phyloP scores from a whole-genome alignment of 2,888 invertebrate species.

The Idaea dimidiata region DNA sequence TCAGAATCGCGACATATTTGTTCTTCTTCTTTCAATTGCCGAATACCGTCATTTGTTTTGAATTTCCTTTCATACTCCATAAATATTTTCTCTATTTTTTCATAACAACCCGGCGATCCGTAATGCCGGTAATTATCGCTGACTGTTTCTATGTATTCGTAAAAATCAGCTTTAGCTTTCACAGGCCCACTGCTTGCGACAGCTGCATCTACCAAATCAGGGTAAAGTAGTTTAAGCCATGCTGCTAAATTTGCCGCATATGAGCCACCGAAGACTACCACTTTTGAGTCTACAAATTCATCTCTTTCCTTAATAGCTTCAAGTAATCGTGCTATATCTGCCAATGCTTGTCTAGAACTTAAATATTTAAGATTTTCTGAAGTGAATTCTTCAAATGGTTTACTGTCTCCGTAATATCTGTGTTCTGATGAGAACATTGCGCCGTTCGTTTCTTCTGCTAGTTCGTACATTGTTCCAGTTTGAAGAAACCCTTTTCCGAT shows the following conservation, averaged over 20 bases:
- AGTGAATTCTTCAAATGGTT: constrained; percentile 50
- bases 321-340: constrained; percentile 56
- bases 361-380: constrained; percentile 55
- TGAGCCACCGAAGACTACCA: constrained; percentile 66
- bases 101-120: constrained; percentile 50
- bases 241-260: constrained; percentile 70
- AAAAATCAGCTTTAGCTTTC: constrained; percentile 63
- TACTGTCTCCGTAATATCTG: constrained; percentile 67
- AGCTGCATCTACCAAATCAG: constrained; percentile 62
- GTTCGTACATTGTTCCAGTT: constrained; percentile 55
- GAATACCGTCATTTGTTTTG: constrained; percentile 47
- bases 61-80: constrained; percentile 49
- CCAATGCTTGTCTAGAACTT: constrained; percentile 61
- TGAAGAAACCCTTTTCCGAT: constrained; percentile 48
- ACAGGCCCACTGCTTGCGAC: constrained; percentile 69
- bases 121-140: constrained; percentile 58
- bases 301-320: constrained; percentile 42
- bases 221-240: constrained; percentile 64
- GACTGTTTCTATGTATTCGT: constrained; percentile 65
- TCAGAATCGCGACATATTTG: constrained; percentile 56
- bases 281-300: constrained; percentile 50
- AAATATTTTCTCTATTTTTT: constrained; percentile 49
- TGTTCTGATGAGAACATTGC: constrained; percentile 64
- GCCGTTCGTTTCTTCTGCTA: constrained; percentile 66
- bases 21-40: constrained; percentile 54